Evolutionary conservation across 2,113 vertebrate species (phyloP).

Genomic region (Peucedramus taeniatus): DNA sequence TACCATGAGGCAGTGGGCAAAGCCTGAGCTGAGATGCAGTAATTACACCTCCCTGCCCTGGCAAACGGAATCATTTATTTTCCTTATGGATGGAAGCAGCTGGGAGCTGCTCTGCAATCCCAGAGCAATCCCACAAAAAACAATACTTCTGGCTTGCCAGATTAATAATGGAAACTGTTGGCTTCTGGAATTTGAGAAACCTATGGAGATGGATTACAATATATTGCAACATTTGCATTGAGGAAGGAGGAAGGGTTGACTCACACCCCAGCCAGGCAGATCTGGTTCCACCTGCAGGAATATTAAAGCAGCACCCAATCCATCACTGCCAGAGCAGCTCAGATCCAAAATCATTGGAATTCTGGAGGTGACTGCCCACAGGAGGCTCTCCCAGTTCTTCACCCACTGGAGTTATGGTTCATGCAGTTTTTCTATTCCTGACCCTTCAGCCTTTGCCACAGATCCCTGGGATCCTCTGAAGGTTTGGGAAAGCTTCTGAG

Average conservation of each 20-base stretch:
- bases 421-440: not conserved
- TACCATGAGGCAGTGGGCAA: not conserved
- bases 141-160: not conserved
- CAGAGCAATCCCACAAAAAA: not conserved
- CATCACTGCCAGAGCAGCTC: not conserved
- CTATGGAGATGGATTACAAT: not conserved
- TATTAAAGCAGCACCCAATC: not conserved
- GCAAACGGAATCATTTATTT: not conserved
- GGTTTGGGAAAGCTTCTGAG: constrained; percentile 53
- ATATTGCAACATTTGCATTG: not conserved
- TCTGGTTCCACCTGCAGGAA: not conserved
- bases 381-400: not conserved
- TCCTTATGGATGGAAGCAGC: constrained; percentile 6
- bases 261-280: not conserved
- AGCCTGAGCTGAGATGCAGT: constrained; percentile 16
- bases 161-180: not conserved
- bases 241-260: not conserved
- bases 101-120: constrained; percentile 29
- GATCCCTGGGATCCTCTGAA: constrained; percentile 59
- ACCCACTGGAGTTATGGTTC: not conserved
- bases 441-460: constrained; percentile 70
- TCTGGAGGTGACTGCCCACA: not conserved
- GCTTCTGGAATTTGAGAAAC: not conserved
- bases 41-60: constrained; percentile 10
- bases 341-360: not conserved